These are phyloP conservation scores for Aegypius monachus DNA, from an alignment of 2,113 vertebrate genomes.

Conservation along the genomic window DNA sequence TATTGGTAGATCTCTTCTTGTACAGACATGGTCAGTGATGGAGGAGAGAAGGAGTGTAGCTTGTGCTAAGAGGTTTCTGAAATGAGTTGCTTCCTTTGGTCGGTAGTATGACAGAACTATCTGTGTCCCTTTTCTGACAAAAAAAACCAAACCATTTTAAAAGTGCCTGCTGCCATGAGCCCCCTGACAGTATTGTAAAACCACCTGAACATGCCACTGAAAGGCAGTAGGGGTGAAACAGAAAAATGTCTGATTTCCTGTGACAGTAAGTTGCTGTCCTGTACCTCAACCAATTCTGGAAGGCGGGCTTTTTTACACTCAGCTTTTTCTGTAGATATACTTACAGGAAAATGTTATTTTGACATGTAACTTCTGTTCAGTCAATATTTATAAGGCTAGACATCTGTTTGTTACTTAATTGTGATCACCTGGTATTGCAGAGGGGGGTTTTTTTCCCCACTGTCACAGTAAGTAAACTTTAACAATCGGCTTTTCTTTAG, in stretches of 20 bases:
- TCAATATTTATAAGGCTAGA: background rate
- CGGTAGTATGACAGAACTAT: background rate
- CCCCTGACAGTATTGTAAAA: background rate
- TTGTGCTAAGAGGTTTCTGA: background rate
- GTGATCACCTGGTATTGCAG: background rate
- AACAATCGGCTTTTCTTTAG: background rate
- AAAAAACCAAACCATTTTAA: background rate
- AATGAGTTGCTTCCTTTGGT: background rate
- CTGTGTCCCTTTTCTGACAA: background rate
- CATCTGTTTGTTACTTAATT: background rate
- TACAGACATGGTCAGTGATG: background rate
- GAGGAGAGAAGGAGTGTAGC: background rate
- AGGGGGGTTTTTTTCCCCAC: background rate
- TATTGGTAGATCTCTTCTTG: background rate
- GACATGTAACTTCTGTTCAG: background rate
- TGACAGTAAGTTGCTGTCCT: background rate
- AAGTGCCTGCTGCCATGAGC: background rate
- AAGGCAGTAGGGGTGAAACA: background rate
- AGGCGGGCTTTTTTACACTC: background rate
- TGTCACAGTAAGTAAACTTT: background rate
- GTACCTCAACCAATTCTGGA: background rate
- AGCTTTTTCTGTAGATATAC: background rate
- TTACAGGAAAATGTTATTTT: background rate
- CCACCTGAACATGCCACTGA: background rate
- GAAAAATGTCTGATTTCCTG: background rate